A percentile compares a stretch with the other conserved stretches of the same genome.
Evolutionary conservation across 2,113 vertebrate species (phyloP).

Genomic region (Genyomyrus donnyi): DNA sequence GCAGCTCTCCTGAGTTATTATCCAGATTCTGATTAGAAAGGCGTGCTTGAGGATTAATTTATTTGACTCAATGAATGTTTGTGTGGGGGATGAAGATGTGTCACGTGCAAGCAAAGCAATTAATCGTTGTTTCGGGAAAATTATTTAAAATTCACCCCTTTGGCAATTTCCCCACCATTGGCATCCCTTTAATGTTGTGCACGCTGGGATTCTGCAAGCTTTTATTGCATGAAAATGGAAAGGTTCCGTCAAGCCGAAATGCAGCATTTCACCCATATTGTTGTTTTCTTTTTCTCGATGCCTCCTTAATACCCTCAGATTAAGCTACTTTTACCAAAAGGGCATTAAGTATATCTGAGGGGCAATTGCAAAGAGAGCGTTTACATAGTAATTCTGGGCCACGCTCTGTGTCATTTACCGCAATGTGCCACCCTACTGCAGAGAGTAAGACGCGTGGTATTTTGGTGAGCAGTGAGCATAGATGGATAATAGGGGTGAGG

Average conservation of each 20-base stretch:
- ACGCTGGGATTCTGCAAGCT: background rate
- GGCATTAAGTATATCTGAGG: background rate
- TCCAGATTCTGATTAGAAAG: background rate
- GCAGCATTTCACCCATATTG: background rate
- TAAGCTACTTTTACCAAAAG: background rate
- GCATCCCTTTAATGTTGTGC: background rate
- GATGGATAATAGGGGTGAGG: background rate
- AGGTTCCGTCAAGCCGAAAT: background rate
- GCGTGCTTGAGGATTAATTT: conserved; percentile 10
- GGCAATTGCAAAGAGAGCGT: background rate
- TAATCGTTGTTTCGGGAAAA: background rate
- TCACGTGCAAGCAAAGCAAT: conserved; percentile 12
- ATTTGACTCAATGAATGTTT: conserved; percentile 9
- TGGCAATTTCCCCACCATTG: background rate
- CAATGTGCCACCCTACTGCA: background rate
- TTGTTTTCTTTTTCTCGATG: background rate
- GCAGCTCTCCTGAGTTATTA: background rate
- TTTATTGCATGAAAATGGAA: background rate
- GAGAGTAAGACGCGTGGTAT: background rate
- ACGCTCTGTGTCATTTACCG: background rate
- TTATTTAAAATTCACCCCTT: conserved; percentile 3
- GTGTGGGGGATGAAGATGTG: background rate
- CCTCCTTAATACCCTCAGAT: background rate
- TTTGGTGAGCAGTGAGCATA: background rate
- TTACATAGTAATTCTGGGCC: background rate